Conservation (phyloP, 2,113 vertebrate genomes). For the Oophaga pumilio region DNA sequence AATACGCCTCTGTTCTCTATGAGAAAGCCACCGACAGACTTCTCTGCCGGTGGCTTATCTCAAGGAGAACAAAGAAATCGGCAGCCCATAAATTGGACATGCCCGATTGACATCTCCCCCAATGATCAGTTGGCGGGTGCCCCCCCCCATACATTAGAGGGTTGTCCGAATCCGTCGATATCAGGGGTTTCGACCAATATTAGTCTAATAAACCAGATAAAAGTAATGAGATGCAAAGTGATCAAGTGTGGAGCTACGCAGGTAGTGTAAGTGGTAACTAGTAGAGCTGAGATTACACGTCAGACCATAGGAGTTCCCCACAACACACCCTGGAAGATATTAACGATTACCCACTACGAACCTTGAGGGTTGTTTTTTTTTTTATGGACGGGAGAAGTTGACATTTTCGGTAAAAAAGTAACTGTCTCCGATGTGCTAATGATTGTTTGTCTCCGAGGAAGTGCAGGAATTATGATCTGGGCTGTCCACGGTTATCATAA, state of each 20-base stretch:
- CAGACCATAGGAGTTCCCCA: background rate
- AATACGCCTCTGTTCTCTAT: too few species aligned
- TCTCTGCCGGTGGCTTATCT: too few species aligned
- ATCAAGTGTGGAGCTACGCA: background rate
- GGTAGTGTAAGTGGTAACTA: conserved; percentile 7
- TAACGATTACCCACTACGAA: background rate
- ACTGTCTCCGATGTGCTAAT: background rate
- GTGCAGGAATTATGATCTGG: background rate
- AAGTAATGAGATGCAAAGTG: conserved; percentile 17
- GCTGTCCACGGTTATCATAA: background rate
- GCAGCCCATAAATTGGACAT: too few species aligned
- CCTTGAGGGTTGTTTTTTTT: background rate
- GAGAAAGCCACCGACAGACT: too few species aligned
- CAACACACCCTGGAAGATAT: background rate
- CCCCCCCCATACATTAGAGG: too few species aligned
- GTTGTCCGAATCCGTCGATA: too few species aligned
- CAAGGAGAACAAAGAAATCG: too few species aligned
- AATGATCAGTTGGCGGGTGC: too few species aligned
- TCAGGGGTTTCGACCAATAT: too few species aligned
- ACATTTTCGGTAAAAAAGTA: background rate
- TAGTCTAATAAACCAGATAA: conserved; percentile 1
- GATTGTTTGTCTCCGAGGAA: conserved; percentile 8
- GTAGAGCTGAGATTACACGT: background rate
- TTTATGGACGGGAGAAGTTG: background rate
- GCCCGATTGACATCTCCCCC: too few species aligned